Evolutionary conservation across 1,140 invertebrate species (phyloP), one percentile per base, ranked within the genome.

Genomic region (Aricia agestis): DNA sequence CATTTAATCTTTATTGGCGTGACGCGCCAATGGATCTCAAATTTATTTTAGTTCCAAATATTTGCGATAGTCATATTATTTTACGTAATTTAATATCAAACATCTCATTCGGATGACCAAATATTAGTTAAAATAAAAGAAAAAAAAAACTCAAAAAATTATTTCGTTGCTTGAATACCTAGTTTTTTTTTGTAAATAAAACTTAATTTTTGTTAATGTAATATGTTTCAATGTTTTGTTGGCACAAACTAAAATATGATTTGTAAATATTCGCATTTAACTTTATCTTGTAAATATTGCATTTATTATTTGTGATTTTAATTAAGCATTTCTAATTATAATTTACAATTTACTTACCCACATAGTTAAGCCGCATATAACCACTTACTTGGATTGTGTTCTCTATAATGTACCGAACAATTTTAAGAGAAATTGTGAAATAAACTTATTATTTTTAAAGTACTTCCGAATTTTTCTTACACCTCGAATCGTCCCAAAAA

Each of bases 11-110:
- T 78, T 72, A 77, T 70, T 74, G 75, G 81, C 72, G 76, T 81
- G 41, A 75, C 13, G 58, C 72, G 74, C 68, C 68, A 78, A 78
- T 80, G 79, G 89, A 91, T 91, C 89, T 91, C 89, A 88, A 86
- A 80, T 84, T 82, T 82, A 83, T 83, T 82, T 86, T 82, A 91
- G 83, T 89, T 87, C 84, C 86, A 89, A 89, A 91, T 87, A 86
- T 82, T 82, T 45, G 78, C 79, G 81, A 85, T 89, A 89, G 86
- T 91, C 85, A 85, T 83, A 82, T 76, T 77, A 72, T 72, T 73
- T 75, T 82, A 79, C 74, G 69, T 81, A 76, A 66, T 72, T 76
- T 36, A 45, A 65, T 72, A 67, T 72, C 69, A 65, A 69, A 70
- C 67, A 71, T 74, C 70, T 72, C 71, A 67, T 76, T 85, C 82